These are phyloP conservation scores for Drosophila melanosoma DNA, from an alignment of 2,888 invertebrate genomes.

Conservation along the genomic window DNA sequence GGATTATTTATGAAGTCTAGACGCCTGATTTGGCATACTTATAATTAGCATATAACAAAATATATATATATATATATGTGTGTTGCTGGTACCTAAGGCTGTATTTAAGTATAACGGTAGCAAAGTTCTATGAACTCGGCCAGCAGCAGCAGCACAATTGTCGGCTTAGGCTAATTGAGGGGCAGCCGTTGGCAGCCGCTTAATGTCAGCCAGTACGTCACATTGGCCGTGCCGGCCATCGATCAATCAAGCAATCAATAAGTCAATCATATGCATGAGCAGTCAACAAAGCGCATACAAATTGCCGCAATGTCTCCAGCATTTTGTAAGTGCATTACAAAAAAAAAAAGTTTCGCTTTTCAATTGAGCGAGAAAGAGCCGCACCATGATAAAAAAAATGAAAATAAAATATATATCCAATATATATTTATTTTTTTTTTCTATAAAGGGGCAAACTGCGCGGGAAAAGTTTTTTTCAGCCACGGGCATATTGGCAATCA, in stretches of 20 bases:
- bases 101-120: conserved; percentile 65
- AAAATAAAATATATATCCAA: conserved; percentile 38
- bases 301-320: conserved; percentile 65
- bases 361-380: conserved; percentile 2
- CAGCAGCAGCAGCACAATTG: conserved; percentile 46
- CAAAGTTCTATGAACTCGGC: conserved; percentile 67
- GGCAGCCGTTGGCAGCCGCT: conserved; percentile 52
- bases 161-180: conserved; percentile 69
- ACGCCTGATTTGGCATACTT: conserved; percentile 70
- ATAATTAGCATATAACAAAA: conserved; percentile 61
- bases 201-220: conserved; percentile 72
- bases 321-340: conserved; percentile 61
- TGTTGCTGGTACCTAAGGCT: conserved; percentile 8
- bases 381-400: neutral
- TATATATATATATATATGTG: neutral
- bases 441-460: conserved; percentile 57
- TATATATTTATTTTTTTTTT: conserved; percentile 45
- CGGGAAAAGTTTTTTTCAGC: conserved; percentile 59
- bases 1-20: conserved; percentile 76
- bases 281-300: conserved; percentile 75
- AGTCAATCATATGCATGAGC: conserved; percentile 75
- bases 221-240: conserved; percentile 64
- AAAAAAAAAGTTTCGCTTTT: conserved; percentile 60
- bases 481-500: conserved; percentile 61
- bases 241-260: conserved; percentile 73